These are phyloP conservation scores for Scaptomyza hsui DNA, from an alignment of 1,140 invertebrate species.

Conservation along the genomic window DNA sequence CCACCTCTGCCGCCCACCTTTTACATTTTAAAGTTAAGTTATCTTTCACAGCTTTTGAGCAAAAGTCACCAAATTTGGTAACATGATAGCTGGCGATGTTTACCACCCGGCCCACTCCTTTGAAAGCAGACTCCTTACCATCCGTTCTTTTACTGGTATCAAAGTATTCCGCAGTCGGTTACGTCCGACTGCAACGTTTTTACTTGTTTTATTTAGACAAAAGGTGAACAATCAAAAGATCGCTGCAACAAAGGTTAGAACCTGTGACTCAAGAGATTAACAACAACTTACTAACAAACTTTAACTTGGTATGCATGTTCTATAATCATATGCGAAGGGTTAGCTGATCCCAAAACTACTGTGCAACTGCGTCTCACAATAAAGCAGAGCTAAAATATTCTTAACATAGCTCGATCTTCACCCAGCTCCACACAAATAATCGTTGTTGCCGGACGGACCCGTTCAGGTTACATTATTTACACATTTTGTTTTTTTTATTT, in stretches of 20 bases:
- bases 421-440: background rate
- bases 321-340: slow-evolving; percentile 32
- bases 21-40: too few species aligned
- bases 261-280: slow-evolving; percentile 2
- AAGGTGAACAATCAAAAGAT: slow-evolving; percentile 19
- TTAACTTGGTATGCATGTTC: slow-evolving; percentile 1
- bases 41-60: too few species aligned
- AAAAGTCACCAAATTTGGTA: too few species aligned
- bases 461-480: slow-evolving; percentile 76
- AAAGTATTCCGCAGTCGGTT: too few species aligned
- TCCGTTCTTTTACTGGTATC: too few species aligned
- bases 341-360: slow-evolving; percentile 46
- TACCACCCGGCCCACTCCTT: too few species aligned
- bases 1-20: too few species aligned
- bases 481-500: slow-evolving; percentile 52
- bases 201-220: slow-evolving; percentile 72
- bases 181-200: too few species aligned
- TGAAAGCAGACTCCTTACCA: too few species aligned
- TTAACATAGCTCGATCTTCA: background rate
- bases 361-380: slow-evolving; percentile 16
- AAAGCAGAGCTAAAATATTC: slow-evolving; percentile 5
- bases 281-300: slow-evolving; percentile 13
- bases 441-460: slow-evolving; percentile 44
- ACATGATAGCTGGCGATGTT: too few species aligned
- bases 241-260: slow-evolving; percentile 21